Conservation (phyloP, 2,797 vertebrate species). For the Morelia viridis region DNA sequence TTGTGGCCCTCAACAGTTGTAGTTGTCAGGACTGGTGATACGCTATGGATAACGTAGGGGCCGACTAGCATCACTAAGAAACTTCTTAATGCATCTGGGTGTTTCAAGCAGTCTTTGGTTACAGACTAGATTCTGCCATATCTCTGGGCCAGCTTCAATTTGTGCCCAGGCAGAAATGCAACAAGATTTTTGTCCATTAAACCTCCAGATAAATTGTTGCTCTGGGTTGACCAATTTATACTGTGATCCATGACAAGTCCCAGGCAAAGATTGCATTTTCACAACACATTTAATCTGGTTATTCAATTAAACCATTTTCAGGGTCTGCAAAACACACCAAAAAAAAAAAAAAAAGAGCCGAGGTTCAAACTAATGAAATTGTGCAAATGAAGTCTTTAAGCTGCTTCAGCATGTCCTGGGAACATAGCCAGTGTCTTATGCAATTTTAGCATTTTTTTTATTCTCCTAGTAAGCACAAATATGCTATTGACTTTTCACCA, state of each 20-base stretch:
- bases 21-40: background rate
- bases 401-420: background rate
- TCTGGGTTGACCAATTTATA: background rate
- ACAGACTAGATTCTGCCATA: background rate
- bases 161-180: background rate
- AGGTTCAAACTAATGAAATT: background rate
- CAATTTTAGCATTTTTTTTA: background rate
- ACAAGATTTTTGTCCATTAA: background rate
- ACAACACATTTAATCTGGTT: background rate
- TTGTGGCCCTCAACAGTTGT: background rate
- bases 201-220: background rate
- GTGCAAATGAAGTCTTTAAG: background rate
- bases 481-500: background rate
- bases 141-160: background rate
- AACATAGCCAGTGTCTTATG: background rate
- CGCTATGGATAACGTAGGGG: background rate
- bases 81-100: background rate
- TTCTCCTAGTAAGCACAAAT: background rate
- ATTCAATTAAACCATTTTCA: background rate
- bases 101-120: background rate
- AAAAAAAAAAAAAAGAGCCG: background rate
- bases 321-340: background rate
- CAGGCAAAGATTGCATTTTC: background rate
- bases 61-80: background rate
- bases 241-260: background rate